These are phyloP conservation scores for Pristis pectinata DNA, from an alignment of 2,797 vertebrate genomes.

Conservation along the genomic window DNA sequence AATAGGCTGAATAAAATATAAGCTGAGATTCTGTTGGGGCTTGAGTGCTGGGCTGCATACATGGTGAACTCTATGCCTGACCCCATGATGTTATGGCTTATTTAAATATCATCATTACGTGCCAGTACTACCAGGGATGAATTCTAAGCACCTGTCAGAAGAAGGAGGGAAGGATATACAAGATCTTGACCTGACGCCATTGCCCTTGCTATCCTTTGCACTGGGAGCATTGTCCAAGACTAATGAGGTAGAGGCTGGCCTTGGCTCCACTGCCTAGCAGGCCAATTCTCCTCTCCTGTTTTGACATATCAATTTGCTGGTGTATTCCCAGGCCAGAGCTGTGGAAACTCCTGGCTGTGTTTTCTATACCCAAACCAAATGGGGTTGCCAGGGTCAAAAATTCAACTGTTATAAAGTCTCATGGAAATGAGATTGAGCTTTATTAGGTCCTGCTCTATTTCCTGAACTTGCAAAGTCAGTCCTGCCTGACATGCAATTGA, in stretches of 20 bases:
- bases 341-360: background rate
- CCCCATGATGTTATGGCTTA: too few species aligned
- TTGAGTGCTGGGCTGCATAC: background rate
- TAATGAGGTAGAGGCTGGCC: background rate
- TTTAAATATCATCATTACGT: background rate
- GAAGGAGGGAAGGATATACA: background rate
- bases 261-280: background rate
- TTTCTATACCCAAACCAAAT: background rate
- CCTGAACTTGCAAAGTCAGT: background rate
- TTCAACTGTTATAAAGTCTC: background rate
- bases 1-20: background rate
- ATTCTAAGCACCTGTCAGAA: background rate
- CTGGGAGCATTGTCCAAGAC: background rate
- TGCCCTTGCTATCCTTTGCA: background rate
- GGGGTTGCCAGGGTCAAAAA: background rate
- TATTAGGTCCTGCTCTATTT: background rate
- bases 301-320: background rate
- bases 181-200: background rate
- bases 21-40: background rate
- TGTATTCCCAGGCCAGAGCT: background rate
- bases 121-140: background rate
- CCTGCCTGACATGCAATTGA: background rate
- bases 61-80: background rate
- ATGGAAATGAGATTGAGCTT: background rate
- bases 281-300: background rate